A percentile compares a stretch with the other conserved stretches of the same genome.
Evolutionary conservation across 2,113 vertebrate genomes (phyloP).

Genomic region (Collichthys lucidus): DNA sequence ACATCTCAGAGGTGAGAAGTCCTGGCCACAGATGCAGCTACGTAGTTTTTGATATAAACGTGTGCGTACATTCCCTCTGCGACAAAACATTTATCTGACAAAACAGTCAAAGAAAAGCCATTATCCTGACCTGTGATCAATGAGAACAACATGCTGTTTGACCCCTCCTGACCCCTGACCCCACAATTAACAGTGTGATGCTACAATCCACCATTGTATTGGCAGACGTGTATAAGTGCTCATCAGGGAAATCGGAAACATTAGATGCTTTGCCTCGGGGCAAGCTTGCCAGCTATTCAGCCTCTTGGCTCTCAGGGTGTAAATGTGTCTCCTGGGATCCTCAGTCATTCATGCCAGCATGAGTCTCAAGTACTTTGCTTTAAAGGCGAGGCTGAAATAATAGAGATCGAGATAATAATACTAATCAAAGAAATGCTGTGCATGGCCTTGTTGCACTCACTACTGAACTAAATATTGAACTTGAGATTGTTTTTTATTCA

Average conservation of each 20-base stretch:
- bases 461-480: background rate
- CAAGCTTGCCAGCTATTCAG: background rate
- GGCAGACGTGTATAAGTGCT: slow-evolving; percentile 25
- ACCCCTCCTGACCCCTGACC: slow-evolving; percentile 21
- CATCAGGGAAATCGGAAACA: slow-evolving; percentile 59
- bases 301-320: slow-evolving; percentile 3
- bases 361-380: background rate
- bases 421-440: background rate
- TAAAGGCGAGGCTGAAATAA: background rate
- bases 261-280: slow-evolving; percentile 3
- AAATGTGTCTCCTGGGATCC: slow-evolving; percentile 23
- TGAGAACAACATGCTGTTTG: background rate
- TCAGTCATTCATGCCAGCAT: slow-evolving; percentile 10
- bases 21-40: too few species aligned
- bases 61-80: background rate
- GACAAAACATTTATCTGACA: background rate
- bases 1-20: slow-evolving; percentile 84
- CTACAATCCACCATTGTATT: background rate
- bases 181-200: slow-evolving; percentile 6
- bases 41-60: background rate
- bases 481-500: background rate
- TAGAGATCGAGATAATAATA: background rate
- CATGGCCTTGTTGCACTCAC: background rate
- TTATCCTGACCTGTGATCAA: background rate
- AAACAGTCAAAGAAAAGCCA: slow-evolving; percentile 14